Conservation (phyloP, 2,888 invertebrate genomes). For the Cantharis rustica region DNA sequence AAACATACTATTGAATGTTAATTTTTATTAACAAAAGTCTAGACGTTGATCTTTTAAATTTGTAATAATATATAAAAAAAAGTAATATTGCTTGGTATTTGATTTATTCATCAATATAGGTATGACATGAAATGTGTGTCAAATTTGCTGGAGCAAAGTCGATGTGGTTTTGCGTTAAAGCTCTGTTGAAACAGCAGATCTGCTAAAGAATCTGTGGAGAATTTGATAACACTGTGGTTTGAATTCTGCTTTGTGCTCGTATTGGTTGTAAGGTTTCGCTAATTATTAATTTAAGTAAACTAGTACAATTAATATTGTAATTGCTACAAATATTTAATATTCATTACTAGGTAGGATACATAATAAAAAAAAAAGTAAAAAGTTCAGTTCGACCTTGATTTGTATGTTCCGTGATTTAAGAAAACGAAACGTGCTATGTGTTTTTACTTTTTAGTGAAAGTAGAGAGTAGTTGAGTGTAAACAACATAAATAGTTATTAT, state of each 20-base stretch:
- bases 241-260: not conserved
- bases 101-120: too few species aligned
- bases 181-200: not conserved
- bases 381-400: slow-evolving; percentile 34
- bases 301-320: not conserved
- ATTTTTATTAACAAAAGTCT: not conserved
- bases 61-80: too few species aligned
- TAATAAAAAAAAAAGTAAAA: not conserved
- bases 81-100: not conserved
- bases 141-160: not conserved
- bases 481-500: slow-evolving; percentile 18
- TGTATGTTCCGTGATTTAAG: slow-evolving; percentile 33
- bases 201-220: not conserved
- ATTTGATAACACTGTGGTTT: not conserved
- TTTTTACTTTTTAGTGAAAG: slow-evolving; percentile 45
- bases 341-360: not conserved
- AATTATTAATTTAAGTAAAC: not conserved
- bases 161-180: not conserved
- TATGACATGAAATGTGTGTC: too few species aligned
- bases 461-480: slow-evolving; percentile 22
- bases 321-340: not conserved
- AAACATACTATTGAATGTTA: not conserved
- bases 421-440: slow-evolving; percentile 41
- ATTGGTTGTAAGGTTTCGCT: not conserved
- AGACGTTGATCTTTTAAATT: not conserved